Conservation (phyloP, 1,140 invertebrate species). For the Drosophila oshimai region DNA sequence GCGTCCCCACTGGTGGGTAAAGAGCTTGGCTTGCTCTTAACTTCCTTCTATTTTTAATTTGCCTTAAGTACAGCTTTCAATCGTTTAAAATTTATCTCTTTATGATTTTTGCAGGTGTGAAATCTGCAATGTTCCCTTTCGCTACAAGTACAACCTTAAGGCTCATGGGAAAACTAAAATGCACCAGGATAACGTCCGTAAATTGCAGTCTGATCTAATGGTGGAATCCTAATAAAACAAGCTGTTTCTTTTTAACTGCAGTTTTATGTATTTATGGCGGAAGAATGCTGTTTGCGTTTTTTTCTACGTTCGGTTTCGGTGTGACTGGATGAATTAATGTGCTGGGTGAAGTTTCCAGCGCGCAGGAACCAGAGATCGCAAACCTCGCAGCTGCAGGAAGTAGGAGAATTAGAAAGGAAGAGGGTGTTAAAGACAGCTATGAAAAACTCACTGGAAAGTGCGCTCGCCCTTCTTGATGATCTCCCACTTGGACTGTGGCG, state of each 20-base stretch:
- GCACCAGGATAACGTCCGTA: constrained; percentile 46
- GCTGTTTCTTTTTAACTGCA: constrained; percentile 3
- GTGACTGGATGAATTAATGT: constrained; percentile 59
- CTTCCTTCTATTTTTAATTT: too few species aligned
- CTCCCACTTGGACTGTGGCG: constrained; percentile 61
- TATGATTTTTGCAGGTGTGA: constrained; percentile 36
- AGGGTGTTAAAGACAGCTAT: neutral
- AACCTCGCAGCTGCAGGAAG: constrained; percentile 41
- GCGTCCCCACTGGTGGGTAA: constrained; percentile 35
- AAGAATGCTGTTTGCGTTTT: constrained; percentile 9
- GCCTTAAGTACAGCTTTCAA: too few species aligned
- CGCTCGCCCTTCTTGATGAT: constrained; percentile 66
- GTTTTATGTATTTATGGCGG: constrained; percentile 13
- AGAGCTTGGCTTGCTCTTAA: neutral
- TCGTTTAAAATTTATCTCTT: neutral
- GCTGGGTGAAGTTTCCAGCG: constrained; percentile 61
- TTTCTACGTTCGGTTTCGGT: constrained; percentile 46
- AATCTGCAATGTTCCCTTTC: constrained; percentile 47
- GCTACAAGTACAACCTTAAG: constrained; percentile 60
- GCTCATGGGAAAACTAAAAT: constrained; percentile 54
- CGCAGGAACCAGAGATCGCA: constrained; percentile 70
- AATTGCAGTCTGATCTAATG: neutral
- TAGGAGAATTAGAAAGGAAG: neutral
- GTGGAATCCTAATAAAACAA: constrained; percentile 8
- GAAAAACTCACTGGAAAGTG: constrained; percentile 57